Base-by-base conservation (phyloP, 2,113 vertebrate genomes). In the Otis tarda region DNA sequence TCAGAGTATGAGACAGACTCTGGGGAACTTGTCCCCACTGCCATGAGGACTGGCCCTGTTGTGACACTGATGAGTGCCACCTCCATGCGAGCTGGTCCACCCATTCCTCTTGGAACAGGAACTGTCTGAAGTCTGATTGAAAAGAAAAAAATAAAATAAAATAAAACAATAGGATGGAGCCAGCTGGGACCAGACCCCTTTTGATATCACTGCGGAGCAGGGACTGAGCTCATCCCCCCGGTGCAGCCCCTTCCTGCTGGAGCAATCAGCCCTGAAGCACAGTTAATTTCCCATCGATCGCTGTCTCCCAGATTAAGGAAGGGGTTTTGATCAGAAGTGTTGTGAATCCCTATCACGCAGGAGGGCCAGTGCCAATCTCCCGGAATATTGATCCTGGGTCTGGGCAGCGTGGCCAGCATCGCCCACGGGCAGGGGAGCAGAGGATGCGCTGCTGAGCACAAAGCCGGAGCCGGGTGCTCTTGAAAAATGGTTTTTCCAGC, bases 221-320 rank as follows among this genome's bases (percentile, higher is more conserved):
- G 65, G 57, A 56, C 39, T 15, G 41, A 41, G 39, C 31, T 84
- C 75, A 43, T 21, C 47, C 33, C 7, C 2, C n/a, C 1, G 4
- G 63, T 73, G 4, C 71, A 76, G 84, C 84, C 78, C 87, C 68
- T 31, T 86, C 45, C 64, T 56, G 57, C 83, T 16, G 18, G 49
- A 89, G 89, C 77, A 6, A 25, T 49, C 88, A 47, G n/a, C 37
- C 90, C 75, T 45, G n/a, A 76, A 82, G 67, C 90, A 24, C 65
- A 77, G 96, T 65, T 88, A 39, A 96, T 93, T 90, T 91, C 77
- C 93, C 73, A 95, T 90, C 12, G 83, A 94, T 50, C 16, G 35
- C 82, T 90, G 92, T 68, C 91, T 95, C 70, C 83, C 12, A 9
- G 83, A 74, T 83, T 73, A 60, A 47, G 61, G 84, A 45, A 68